A percentile compares a stretch with the other conserved stretches of the same genome.
Conservation (phyloP, 2,888 invertebrate genomes). For the Orthosia gracilis region DNA sequence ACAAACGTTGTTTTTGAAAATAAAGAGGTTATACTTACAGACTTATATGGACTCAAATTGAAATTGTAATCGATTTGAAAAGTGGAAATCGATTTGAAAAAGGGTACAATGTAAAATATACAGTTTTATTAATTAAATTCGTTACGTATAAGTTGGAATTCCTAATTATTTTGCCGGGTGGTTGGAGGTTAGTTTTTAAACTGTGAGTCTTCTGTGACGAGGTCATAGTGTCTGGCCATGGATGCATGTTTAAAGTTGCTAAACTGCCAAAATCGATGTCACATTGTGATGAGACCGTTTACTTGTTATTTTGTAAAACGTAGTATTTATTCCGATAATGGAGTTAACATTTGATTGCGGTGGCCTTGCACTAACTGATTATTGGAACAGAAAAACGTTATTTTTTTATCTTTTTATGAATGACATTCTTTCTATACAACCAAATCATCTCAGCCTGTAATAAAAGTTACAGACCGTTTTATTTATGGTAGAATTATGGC, state of each 20-base stretch:
- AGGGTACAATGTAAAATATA: not conserved
- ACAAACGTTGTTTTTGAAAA: not conserved
- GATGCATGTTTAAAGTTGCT: not conserved
- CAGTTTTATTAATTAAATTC: not conserved
- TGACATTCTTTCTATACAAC: no score
- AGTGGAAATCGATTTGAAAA: conserved; percentile 1
- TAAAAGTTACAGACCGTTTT: not conserved
- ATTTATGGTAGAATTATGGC: not conserved
- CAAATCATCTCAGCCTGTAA: not conserved
- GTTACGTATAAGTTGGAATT: not conserved
- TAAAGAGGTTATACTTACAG: conserved; percentile 44
- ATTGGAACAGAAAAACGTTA: not conserved
- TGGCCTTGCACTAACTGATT: no score
- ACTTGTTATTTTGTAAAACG: not conserved
- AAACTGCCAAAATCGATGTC: not conserved
- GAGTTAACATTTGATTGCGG: no score
- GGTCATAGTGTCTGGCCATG: not conserved
- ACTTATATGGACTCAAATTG: not conserved
- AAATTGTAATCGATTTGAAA: no score
- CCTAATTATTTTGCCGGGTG: not conserved
- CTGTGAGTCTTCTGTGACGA: not conserved
- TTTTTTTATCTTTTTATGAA: not conserved
- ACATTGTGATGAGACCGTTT: not conserved
- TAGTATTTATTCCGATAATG: no score
- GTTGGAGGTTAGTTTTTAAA: conserved; percentile 23